Evolutionary conservation across 2,888 invertebrate species (phyloP), one percentile per base, ranked within the genome.

Genomic region (Xestia c-nigrum): DNA sequence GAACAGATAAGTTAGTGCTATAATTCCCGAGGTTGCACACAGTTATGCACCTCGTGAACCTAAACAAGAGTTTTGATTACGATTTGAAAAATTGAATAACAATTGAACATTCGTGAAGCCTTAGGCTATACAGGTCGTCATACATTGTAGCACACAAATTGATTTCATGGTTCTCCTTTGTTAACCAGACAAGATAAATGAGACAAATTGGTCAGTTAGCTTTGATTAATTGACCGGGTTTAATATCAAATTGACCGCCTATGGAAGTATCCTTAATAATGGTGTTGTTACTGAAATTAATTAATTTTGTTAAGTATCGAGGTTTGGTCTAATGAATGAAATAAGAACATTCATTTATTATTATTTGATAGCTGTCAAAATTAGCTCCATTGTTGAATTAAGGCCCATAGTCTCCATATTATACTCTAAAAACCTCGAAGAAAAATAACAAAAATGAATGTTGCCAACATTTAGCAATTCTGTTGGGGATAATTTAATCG

Each of bases 151-250:
- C 24, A 16, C 59, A 74, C 70, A 71, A 84, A 87, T 78, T 73
- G 72, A 73, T 82, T 85, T 72, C 47, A 76, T 81, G 80, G 63
- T 76, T 68, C 38, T 50, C 74, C 50, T 87, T 83, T 89, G 83
- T 85, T 75, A 65, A 69, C 47, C 43, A 68, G 88, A 78, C 79
- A 87, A 67, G 85, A 85, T 85, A 74, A 85, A 87, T 77, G 79
- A 82, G 63, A 79, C 72, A 71, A 78, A 88, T 83, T 80, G 83
- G 66, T 55, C 77, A 74, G 46, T 82, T 67, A 50, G 12, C 38
- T 73, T 65, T 82, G 85, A 89, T 89, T 87, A 79, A 88, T 87
- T 70, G 72, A 84, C 10, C 69, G 46, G 12, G n/a, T 72, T 69
- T 52, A 19, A 43, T 69, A 74, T 66, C 59, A 72, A 72, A 84